Base-by-base conservation (phyloP, 2,113 vertebrate genomes). In the Scytalopus superciliaris region DNA sequence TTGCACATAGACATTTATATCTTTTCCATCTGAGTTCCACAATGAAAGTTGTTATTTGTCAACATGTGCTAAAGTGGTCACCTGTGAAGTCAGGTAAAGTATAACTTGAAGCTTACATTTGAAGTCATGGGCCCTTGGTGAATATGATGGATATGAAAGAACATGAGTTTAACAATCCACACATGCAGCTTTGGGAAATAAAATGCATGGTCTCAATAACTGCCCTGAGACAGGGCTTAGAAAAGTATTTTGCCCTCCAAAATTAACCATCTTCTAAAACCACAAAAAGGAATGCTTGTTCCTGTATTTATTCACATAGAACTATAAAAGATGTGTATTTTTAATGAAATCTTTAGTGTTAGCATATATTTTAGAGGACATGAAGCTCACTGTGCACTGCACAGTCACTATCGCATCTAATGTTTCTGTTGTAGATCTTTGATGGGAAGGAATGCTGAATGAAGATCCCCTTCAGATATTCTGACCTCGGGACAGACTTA, bases 391-490 rank as follows among this genome's bases (percentile, higher is more conserved):
- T 78, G 47, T 7, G 56, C 18, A 4, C 12, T 35, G 12, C 19
- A 27, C 8, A 56, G 35, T 59, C 39, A 40, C 53, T 75, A 19
- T 28, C 0, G 0, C 8, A 64, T 22, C 24, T 67, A 79, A 56
- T 28, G 13, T 37, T 89, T 67, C 52, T 2, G 0, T 16, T 56
- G 9, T 22, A 75, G 19, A 40, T 86, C 14, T 27, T 63, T 7
- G 2, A 16, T 47, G 37, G 14, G 39, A 81, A 84, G 33, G 30
- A 81, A 68, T 42, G 14, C 64, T 44, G 33, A 73, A 66, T 85
- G 49, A 94, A 76, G 62, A 57, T 69, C 67, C 87, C 57, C 53
- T 92, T 94, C 53, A 87, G 74, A 33, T 75, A 79, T 60, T 10
- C 40, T 85, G 49, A 90, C 45, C 30, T 86, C 14, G 50, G 35